Base-by-base conservation (phyloP, 2,797 vertebrate genomes). In the Sebastes jordani region DNA sequence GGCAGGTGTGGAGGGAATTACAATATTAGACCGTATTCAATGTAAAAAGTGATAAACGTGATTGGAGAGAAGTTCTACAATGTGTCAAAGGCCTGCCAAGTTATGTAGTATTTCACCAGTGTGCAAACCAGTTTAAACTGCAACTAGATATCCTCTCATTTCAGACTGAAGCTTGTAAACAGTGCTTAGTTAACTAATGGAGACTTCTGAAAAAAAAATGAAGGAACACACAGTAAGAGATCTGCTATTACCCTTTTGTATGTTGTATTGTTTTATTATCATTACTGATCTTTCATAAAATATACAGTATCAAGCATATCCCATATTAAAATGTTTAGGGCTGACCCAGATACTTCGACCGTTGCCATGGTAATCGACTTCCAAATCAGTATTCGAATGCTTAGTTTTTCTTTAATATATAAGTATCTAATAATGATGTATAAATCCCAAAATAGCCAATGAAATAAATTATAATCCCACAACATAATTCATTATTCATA, bases 261-360 rank as follows among this genome's bases (percentile, higher is more conserved):
- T 20, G 11, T 32, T 85, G 80, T 78, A 76, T 82, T 79, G 11
- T 49, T 86, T 83, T 78, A 76, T 82, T 79, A 59, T 62, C 11
- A 69, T 71, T 54, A 67, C 8, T 61, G 1, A 61, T 68, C 2
- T 42, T 52, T 70, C 3, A 62, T 14, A 5, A 74, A 78, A 79
- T 29, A 62, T n/a, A 63, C 8, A 25, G 2, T 54, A 73, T 76
- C 32, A 25, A 71, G 52, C 25, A 71, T 68, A 7, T 54, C 11
- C 22, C 2, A 30, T 27, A 38, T 25, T 61, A 71, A 71, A 46
- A 38, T 14, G 36, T 38, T 38, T 38, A 38, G 11, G 11, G 36
- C 36, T 38, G 36, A 38, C 36, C 36, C 36, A 38, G 5, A 38
- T 38, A 6, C 36, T 38, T 38, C 36, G 11, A 14, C 36, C 11